A percentile compares a stretch with the other conserved stretches of the same genome.
phyloP scores from a whole-genome alignment of 2,797 vertebrate species.

The Basileuterus tristriatus region DNA sequence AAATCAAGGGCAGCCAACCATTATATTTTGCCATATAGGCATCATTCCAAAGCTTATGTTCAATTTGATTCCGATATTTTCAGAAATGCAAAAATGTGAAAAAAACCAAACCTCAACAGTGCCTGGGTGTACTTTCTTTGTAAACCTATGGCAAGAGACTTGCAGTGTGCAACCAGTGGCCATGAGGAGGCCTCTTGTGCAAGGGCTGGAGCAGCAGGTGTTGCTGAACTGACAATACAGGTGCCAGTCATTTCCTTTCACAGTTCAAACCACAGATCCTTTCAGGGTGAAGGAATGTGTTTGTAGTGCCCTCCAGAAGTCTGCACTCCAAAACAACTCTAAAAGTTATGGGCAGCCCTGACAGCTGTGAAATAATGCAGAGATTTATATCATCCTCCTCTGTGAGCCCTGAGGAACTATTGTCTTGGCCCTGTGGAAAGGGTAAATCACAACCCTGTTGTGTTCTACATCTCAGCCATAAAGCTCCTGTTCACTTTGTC shows the following conservation, averaged over 20 bases:
- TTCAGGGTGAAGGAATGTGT: accelerated
- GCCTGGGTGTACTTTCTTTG: neutral
- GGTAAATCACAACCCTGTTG: neutral
- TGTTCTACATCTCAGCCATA: neutral
- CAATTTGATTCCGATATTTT: neutral
- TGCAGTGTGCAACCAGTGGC: neutral
- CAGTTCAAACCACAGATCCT: neutral
- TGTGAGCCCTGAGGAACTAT: neutral
- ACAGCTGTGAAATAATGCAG: neutral
- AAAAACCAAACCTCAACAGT: neutral
- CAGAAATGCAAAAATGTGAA: neutral
- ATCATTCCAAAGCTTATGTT: neutral
- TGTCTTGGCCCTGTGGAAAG: neutral
- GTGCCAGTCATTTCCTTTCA: neutral
- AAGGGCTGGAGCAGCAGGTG: neutral
- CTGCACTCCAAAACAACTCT: neutral
- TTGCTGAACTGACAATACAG: neutral
- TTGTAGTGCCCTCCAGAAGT: neutral
- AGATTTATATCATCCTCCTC: neutral
- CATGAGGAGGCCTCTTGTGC: neutral
- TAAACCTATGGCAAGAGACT: accelerated
- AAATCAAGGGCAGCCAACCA: neutral
- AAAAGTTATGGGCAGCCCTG: neutral
- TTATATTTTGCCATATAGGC: neutral
- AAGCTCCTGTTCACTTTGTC: neutral